Base-by-base conservation (phyloP, 2,888 invertebrate genomes). In the Catocala nupta region DNA sequence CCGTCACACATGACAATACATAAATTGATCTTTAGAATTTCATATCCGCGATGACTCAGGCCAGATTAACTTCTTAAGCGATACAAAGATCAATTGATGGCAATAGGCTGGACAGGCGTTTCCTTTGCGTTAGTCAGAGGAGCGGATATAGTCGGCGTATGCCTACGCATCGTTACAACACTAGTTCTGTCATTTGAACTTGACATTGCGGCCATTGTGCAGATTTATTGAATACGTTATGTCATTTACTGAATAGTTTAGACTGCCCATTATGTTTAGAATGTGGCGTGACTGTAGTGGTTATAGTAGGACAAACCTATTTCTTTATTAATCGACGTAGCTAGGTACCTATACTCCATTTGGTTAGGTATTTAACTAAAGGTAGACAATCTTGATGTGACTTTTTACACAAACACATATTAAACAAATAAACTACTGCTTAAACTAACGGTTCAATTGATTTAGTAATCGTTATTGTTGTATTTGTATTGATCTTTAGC, bases 51-150 rank as follows among this genome's bases (percentile, higher is more conserved):
- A 65, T 77, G 78, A 77, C 55, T 77, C 77, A 62, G 60, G 25
- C 12, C 39, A 66, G 78, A 74, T 75, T 68, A 77, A 56, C 68
- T 52, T 73, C 53, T 50, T 59, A 63, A 55, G 56, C 63, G 71
- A 72, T 75, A 56, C 57, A 78, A 64, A 61, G 78, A 81, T 80
- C 75, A 80, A 80, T 80, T 80, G 80, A 65, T 64, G 49, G 64
- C 73, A 80, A 81, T 79, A 64, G 61, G 60, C 59, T 65, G 67
- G 67, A 70, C 77, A 57, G 61, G 43, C 60, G 63, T 63, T 79
- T 79, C 79, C 81, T 79, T 70, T 64, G 73, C 61, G 49, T 70
- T 57, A 63, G 62, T 73, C 66, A 68, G 68, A 63, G 51, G 25
- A 64, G 42, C 73, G 80, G 78, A 80, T 77, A 74, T 56, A 62